Conservation (phyloP, 2,113 vertebrate genomes). For the Pygoscelis antarcticus region DNA sequence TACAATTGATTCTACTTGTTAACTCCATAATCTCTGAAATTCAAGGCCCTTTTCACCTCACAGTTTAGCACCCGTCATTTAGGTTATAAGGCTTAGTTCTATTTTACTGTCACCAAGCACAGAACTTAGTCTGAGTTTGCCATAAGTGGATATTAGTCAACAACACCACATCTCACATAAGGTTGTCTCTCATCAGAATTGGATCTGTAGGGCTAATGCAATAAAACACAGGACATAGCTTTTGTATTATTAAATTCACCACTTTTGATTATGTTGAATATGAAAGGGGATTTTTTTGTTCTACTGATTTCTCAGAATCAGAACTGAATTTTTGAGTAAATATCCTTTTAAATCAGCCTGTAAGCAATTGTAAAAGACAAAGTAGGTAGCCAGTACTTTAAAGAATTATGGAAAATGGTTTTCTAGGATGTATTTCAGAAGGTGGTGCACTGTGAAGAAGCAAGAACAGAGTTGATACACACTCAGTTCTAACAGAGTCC, state of each 20-base stretch:
- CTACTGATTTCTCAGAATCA: background rate
- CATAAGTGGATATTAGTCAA: background rate
- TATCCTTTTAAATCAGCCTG: background rate
- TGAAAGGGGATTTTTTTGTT: background rate
- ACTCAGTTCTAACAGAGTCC: background rate
- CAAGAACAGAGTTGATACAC: background rate
- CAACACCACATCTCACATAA: background rate
- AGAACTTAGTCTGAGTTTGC: background rate
- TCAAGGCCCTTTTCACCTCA: background rate
- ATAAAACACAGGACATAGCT: background rate
- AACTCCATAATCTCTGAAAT: background rate
- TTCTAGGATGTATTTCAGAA: background rate
- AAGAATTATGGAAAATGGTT: background rate
- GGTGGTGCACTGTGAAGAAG: background rate
- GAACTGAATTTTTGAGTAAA: background rate
- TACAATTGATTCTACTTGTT: background rate
- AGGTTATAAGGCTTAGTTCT: background rate
- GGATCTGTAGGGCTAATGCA: background rate
- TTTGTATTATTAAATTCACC: background rate
- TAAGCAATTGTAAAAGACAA: background rate
- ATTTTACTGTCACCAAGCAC: background rate
- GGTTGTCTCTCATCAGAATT: background rate
- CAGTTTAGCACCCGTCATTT: background rate
- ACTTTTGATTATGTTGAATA: background rate
- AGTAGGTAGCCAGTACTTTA: background rate